Evolutionary conservation across 1,140 invertebrate genomes (phyloP), one percentile per base, ranked within the genome.

Genomic region (Bathynomus jamesi): DNA sequence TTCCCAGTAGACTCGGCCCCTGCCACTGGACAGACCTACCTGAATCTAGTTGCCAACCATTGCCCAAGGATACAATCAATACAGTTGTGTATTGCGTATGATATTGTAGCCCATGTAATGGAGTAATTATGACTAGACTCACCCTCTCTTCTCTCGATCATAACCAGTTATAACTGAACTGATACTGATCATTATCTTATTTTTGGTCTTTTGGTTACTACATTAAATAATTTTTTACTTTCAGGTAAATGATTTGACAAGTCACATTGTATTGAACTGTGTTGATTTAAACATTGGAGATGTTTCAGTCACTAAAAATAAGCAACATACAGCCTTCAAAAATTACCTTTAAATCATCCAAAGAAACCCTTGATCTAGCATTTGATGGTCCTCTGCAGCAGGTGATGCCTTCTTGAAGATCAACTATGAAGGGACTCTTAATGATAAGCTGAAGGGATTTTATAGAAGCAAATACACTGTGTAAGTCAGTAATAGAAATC

Each of bases 361-460:
- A 53, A 53, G 40, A 53, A 5, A 53, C 40, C 13, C 21, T 53
- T 3, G 21, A 2, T 5, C 13, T 53, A 53, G 13, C 21, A 53
- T 53, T 53, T 53, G 21, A n/a, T n/a, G n/a, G n/a, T n/a, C 40
- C 13, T 53, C 40, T 17, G 40, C 13, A 53, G 21, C 40, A 17
- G 40, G 40, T 17, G 21, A 21, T 53, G 40, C 40, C 13, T 17
- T 17, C 13, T 53, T 53, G 40, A 53, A 53, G 24, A 77, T 78
- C 13, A 46, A 65, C 3, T 78, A 78, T 53, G 62, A 64, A 3
- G 76, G 76, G 5, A 65, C 46, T 31, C 67, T 78, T 11, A 77
- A 77, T 32, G 76, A 78, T 65, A 65, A 78, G 40, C 70, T 78
- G 11, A 70, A 73, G n/a, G 77, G 77, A 17, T 78, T 78, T 31